Evolutionary conservation across 2,797 vertebrate species (phyloP), one percentile per base, ranked within the genome.

Genomic region (Pangasius krempfi): DNA sequence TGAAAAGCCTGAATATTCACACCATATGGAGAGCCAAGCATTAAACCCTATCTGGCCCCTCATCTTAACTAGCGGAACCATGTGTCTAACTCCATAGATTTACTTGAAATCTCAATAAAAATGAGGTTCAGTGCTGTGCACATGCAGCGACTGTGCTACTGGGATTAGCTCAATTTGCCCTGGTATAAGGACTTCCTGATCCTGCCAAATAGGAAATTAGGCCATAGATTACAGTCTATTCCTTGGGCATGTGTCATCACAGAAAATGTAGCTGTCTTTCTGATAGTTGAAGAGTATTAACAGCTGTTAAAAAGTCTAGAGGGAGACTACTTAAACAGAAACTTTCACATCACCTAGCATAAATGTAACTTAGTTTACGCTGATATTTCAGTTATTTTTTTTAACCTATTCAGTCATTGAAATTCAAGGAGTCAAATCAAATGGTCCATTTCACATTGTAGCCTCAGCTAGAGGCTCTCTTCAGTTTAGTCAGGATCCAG

Each of bases 1-100:
- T 93, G 87, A 93, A 94, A 94, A 93, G 92, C 85, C 87, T 87
- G 84, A 94, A 92, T 93, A 95, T 96, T 95, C 88, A 89, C 93
- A 94, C 94, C 95, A 96, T 92, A 94, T 95, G 95, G 93, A 92
- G 91, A 91, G 90, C 90, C 89, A 87, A 50, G 90, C 64, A 90
- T 76, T 88, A 90, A 92, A 89, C 92, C 91, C 93, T 92, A 94
- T 94, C 92, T 91, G 93, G 91, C 92, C 92, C 92, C 91, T 91
- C 90, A 93, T 94, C 94, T 94, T 92, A 93, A 94, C 91, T 91
- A 91, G 89, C 92, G 87, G 93, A 94, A 91, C 93, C 92, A 92
- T 84, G 83, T 85, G 85, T 93, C 90, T 93, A 91, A 94, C 93
- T 92, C 90, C 88, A 80, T 88, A 93, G 91, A 91, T 91, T 88